Base-by-base conservation (phyloP, 2,888 invertebrate genomes). In the Sesia bembeciformis region DNA sequence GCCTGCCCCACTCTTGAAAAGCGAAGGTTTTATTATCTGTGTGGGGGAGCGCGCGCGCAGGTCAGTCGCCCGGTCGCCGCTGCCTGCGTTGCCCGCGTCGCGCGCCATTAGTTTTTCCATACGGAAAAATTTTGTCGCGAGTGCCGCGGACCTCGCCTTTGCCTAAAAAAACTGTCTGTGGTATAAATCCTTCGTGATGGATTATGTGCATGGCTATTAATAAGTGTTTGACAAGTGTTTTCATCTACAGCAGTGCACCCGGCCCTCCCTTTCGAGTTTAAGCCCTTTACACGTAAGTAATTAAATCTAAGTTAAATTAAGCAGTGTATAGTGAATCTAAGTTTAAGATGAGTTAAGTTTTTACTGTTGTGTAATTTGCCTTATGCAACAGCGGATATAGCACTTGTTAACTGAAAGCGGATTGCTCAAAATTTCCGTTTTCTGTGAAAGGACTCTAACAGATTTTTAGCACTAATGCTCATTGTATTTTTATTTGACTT, bases 121-220 rank as follows among this genome's bases (percentile, higher is more conserved):
- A 68, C 74, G 82, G 86, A 84, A 87, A 87, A 87, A 84, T 85
- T 80, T 84, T 86, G 86, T 81, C 86, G 86, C 82, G 85, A 76
- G 76, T 79, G 76, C 70, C 64, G 66, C 65, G 62, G 59, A 58
- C 56, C 46, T 46, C 46, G 46, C 46, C 46, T 6, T 46, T 6
- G 46, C 46, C 46, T 50, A 50, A 50, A 50, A 50, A 50, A 8
- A 50, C 42, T 51, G 50, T 50, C 43, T 43, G 23, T 64, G 54
- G 58, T 62, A 64, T 23, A 23, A 23, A 23, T 23, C 23, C 23
- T 23, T 58, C 65, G 79, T 77, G 70, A 85, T 82, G 86, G 84
- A 86, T 85, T 83, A 78, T 81, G 87, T 87, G 88, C 71, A 86
- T 83, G 85, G 81, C 84, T 76, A 72, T 39, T 39, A 50, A 70